Evolutionary conservation across 2,888 invertebrate genomes (phyloP).

Genomic region (Chloromyia formosa): DNA sequence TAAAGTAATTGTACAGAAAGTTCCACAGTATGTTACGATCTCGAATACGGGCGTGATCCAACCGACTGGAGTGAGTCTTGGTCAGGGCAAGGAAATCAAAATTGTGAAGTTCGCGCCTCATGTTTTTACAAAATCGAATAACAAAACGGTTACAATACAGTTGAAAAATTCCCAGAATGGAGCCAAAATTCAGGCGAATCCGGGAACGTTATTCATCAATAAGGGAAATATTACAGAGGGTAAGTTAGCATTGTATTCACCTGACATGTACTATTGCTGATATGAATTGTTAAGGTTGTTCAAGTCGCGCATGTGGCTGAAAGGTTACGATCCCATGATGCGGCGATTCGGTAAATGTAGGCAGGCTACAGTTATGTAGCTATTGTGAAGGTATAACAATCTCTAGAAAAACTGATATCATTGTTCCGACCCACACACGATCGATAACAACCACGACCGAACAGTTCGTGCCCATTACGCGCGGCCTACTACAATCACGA

Average conservation of each 20-base stretch:
- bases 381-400: no score
- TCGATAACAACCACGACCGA: no score
- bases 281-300: background rate
- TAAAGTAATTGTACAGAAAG: slow-evolving; percentile 53
- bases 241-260: no score
- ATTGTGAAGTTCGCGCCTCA: slow-evolving; percentile 53
- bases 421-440: no score
- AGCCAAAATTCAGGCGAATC: slow-evolving; percentile 52
- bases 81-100: slow-evolving; percentile 51
- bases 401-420: no score
- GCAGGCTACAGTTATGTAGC: no score
- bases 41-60: slow-evolving; percentile 42
- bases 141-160: slow-evolving; percentile 53
- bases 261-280: background rate
- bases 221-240: slow-evolving; percentile 52
- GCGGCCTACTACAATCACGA: no score
- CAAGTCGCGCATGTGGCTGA: no score
- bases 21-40: slow-evolving; percentile 52
- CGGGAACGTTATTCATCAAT: slow-evolving; percentile 52
- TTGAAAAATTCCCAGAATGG: slow-evolving; percentile 52
- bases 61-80: slow-evolving; percentile 30
- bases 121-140: slow-evolving; percentile 50
- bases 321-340: no score
- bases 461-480: no score
- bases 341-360: no score